phyloP scores from a whole-genome alignment of 2,888 invertebrate species.

The Lysandra coridon region DNA sequence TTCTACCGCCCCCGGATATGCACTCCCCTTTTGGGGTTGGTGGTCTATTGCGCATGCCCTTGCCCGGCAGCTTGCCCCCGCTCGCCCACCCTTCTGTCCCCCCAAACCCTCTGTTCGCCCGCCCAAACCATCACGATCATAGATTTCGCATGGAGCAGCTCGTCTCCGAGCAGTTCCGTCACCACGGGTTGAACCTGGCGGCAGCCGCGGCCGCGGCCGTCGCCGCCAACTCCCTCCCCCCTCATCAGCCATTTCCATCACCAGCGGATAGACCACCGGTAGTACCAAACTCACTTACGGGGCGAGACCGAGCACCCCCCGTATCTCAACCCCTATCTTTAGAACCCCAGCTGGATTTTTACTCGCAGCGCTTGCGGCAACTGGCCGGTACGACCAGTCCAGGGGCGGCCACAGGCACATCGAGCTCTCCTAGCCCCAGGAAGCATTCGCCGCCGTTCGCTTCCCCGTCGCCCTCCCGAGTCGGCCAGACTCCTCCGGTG shows the following conservation, averaged over 20 bases:
- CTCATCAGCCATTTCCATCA: conserved; percentile 82
- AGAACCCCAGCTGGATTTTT: conserved; percentile 98
- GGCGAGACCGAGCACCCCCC: conserved; percentile 72
- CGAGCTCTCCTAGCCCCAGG: conserved; percentile 90
- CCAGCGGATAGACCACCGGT: conserved; percentile 81
- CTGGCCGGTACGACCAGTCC: conserved; percentile 97
- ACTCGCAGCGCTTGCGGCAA: conserved; percentile 99
- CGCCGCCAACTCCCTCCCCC: conserved; percentile 82
- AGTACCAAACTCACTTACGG: conserved; percentile 75
- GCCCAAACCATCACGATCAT: conserved; percentile 89
- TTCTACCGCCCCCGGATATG: conserved; percentile 86
- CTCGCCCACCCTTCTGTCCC: conserved; percentile 85
- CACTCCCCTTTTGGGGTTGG: conserved; percentile 88
- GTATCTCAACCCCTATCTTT: conserved; percentile 85
- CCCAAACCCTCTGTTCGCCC: conserved; percentile 86
- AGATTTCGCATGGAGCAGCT: conserved; percentile 91
- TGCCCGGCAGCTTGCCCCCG: conserved; percentile 83
- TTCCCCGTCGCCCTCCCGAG: conserved; percentile 89
- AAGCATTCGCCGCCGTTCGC: conserved; percentile 90
- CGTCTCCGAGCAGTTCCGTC: conserved; percentile 90
- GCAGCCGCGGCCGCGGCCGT: conserved; percentile 88
- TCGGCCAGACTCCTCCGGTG: conserved; percentile 84
- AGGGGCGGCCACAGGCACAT: conserved; percentile 91
- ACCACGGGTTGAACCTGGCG: conserved; percentile 88
- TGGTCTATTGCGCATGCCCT: conserved; percentile 86